Base-by-base conservation (phyloP, 2,888 invertebrate genomes). In the Drosophila quinaria region DNA sequence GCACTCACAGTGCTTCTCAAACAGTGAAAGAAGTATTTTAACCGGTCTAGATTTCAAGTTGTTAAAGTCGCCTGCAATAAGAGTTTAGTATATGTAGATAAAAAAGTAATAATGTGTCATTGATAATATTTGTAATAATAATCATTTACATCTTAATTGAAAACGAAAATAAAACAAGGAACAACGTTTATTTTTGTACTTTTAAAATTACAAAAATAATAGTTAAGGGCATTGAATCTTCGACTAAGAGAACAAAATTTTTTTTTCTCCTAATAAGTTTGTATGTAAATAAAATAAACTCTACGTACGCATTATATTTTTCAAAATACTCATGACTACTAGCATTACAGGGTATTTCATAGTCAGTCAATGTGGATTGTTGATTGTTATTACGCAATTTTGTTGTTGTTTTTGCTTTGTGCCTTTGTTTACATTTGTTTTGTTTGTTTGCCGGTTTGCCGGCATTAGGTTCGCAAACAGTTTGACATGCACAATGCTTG, bases 361-460 rank as follows among this genome's bases (percentile, higher is more conserved):
- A 22, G 59, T 46, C 17, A 4, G 3, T 17, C 47, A 47, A 3
- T 9, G 9, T 17, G 10, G 1, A 8, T 5, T 22, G 9, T 15
- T 29, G 17, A 33, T 41, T 55, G 35, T 54, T 65, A 52, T 74
- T 71, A 67, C 78, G 63, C 71, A 78, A 74, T 17, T 25, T 47
- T 70, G 37, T 71, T 72, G 51, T 41, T 66, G 47, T 67, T 51
- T 51, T 41, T 31, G 22, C 31, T 66, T 55, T 65, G 29, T 29
- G 22, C 33, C 42, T 42, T 65, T 60, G 75, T 56, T 69, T 80
- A 55, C 47, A 60, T 46, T 13, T 17, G 44, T n/a, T 61, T 63
- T 74, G 51, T 58, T 70, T 81, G 42, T 64, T 63, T 72, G 72
- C 81, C 79, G 76, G 70, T 66, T 65, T 59, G 42, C 35, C n/a